A percentile compares a stretch with the other conserved stretches of the same genome.
Conservation (phyloP, 1,140 invertebrate species). For the Subanguina moxae region DNA sequence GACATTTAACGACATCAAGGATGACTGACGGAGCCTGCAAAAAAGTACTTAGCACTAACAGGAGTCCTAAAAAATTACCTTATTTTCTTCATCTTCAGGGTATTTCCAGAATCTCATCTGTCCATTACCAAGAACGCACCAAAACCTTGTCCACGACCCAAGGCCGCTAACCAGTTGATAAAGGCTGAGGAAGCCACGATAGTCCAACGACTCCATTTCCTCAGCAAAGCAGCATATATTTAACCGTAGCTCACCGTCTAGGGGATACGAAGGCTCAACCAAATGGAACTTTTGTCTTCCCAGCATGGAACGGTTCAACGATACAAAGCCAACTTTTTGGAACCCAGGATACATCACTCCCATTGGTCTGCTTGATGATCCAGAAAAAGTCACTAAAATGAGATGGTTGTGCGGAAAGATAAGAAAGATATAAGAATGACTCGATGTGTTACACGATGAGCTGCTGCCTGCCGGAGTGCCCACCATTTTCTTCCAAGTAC, state of each 20-base stretch:
- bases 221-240: slow-evolving; percentile 22
- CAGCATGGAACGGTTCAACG: slow-evolving; percentile 19
- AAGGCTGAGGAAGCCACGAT: slow-evolving; percentile 32
- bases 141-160: slow-evolving; percentile 35
- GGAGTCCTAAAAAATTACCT: slow-evolving; percentile 12
- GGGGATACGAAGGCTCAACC: slow-evolving; percentile 19
- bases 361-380: slow-evolving; percentile 17
- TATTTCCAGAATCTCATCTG: slow-evolving; percentile 29
- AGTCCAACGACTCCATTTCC: slow-evolving; percentile 1
- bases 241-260: slow-evolving; percentile 25
- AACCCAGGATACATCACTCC: slow-evolving; percentile 35
- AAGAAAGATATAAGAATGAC: background rate
- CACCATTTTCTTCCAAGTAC: slow-evolving; percentile 5
- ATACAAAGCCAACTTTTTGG: slow-evolving; percentile 25
- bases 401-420: no score
- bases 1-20: slow-evolving; percentile 17
- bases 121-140: slow-evolving; percentile 24
- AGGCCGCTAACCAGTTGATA: slow-evolving; percentile 34
- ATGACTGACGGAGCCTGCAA: slow-evolving; percentile 22
- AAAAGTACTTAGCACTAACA: background rate
- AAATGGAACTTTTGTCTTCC: slow-evolving; percentile 31
- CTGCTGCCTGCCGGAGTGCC: background rate
- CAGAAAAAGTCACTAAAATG: slow-evolving; percentile 14
- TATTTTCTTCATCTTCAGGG: slow-evolving; percentile 35
- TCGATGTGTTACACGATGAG: background rate